Base-by-base conservation (phyloP, 2,888 invertebrate genomes). In the Sialis lutaria region DNA sequence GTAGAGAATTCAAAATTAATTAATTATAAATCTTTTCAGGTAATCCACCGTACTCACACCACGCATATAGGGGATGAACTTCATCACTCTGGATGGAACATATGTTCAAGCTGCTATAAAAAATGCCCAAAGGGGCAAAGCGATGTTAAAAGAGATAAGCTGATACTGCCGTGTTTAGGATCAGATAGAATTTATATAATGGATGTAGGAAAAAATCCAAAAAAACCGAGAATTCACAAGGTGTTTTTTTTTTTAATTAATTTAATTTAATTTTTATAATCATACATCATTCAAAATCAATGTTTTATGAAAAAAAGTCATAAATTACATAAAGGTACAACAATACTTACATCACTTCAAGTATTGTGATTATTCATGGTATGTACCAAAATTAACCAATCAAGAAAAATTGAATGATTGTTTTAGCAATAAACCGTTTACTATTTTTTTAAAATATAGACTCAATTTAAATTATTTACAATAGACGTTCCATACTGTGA, bases 31-130 rank as follows among this genome's bases (percentile, higher is more conserved):
- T 45, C 48, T 42, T 51, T 50, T 13, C 60, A 95, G 95, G 80
- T 96, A 5, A 81, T 97, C 41, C 82, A 89, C 60, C 82, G 91
- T 13, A 74, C 91, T 0, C 75, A 77, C 56, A 83, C 93, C 56
- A 82, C 82, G 6, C 65, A 80, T 51, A 64, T 71, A 4, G 82
- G 81, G 0, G 90, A 97, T 58, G 97, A 97, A 62, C 66, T 97
- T 0, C 97, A 97, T 61, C 97, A 97, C 61, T 82, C 83, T 40
- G 96, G 96, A 0, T 97, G 96, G 96, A 96, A 97, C 61, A 80
- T 90, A 1, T 97, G 97, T 63, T 91, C 92, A 54, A 93, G 93
- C 63, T 96, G 95, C 62, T 76, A 84, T 61, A 59, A 63, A 39
- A 54, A 60, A 35, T 58, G 64, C 50, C 65, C 67, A 45, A 64